Evolutionary conservation across 2,113 vertebrate genomes (phyloP).

Genomic region (Scartelaos histophorus): DNA sequence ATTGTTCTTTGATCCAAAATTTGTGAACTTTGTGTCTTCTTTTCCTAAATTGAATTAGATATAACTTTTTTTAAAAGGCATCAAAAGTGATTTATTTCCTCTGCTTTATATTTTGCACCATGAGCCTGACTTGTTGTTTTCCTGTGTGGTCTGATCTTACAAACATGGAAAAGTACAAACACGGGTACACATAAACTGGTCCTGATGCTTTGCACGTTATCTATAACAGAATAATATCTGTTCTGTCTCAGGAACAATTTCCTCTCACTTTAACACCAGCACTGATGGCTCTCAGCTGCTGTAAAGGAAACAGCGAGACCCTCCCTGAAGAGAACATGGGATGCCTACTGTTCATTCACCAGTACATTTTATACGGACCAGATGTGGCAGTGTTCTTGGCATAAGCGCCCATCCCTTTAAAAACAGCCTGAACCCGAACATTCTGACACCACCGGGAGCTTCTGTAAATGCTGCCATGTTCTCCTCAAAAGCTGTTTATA

Average conservation of each 20-base stretch:
- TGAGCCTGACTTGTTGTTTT: not conserved
- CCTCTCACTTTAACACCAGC: not conserved
- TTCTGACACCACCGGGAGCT: constrained; percentile 39
- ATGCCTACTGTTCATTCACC: constrained; percentile 48
- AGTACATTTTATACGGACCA: constrained; percentile 70
- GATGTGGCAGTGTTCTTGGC: constrained; percentile 58
- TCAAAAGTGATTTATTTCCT: not conserved
- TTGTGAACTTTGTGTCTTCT: not conserved
- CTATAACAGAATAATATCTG: not conserved
- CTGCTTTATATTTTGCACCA: not conserved
- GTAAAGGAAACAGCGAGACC: constrained; percentile 42
- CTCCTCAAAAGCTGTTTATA: constrained; percentile 38
- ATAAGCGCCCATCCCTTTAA: constrained; percentile 25
- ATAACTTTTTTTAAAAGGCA: no score
- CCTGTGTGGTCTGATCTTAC: not conserved
- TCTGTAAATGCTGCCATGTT: constrained; percentile 7
- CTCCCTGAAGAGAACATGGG: constrained; percentile 46
- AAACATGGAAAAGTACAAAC: not conserved
- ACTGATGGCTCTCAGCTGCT: constrained; percentile 5
- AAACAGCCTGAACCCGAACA: constrained; percentile 35
- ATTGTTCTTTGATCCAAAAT: no score
- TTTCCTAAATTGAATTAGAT: not conserved
- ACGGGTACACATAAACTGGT: not conserved
- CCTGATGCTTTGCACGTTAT: not conserved
- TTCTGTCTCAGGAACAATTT: not conserved